Conservation (phyloP, 2,113 vertebrate species). For the Taurulus bubalis region DNA sequence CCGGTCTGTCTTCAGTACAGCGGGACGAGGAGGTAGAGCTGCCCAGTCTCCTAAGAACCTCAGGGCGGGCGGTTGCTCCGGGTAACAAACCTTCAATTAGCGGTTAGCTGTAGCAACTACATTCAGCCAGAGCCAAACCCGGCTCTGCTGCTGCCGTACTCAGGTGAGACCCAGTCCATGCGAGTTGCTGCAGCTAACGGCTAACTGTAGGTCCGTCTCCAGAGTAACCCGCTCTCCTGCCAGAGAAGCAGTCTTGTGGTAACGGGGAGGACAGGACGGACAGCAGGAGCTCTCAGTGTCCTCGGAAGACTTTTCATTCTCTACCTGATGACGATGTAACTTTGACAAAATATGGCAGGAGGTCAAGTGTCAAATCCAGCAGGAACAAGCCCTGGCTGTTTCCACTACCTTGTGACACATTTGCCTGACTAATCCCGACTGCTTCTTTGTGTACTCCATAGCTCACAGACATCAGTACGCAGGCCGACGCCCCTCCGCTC, state of each 20-base stretch:
- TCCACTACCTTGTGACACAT: neutral
- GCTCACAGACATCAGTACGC: neutral
- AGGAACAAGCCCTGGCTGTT: neutral
- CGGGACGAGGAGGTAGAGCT: too few species aligned
- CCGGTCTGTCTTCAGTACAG: too few species aligned
- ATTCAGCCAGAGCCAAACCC: too few species aligned
- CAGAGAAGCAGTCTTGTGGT: too few species aligned
- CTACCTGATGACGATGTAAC: too few species aligned
- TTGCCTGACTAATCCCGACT: neutral
- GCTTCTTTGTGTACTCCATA: neutral
- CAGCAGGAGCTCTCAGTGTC: neutral
- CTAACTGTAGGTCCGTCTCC: neutral
- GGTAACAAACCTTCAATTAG: too few species aligned
- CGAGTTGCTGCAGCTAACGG: neutral
- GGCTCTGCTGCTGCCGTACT: too few species aligned
- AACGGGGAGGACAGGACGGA: too few species aligned
- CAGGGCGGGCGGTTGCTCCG: too few species aligned
- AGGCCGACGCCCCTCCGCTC: conserved; percentile 20
- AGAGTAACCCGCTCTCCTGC: neutral
- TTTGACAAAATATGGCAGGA: neutral
- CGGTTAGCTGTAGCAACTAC: too few species aligned
- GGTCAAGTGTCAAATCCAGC: neutral
- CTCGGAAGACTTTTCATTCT: neutral
- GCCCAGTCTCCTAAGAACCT: too few species aligned
- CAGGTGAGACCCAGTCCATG: neutral